Percentiles rank a stretch among this genome's conserved stretches.
phyloP scores from a whole-genome alignment of 2,113 vertebrate genomes.

The Campylomormyrus tamandua region DNA sequence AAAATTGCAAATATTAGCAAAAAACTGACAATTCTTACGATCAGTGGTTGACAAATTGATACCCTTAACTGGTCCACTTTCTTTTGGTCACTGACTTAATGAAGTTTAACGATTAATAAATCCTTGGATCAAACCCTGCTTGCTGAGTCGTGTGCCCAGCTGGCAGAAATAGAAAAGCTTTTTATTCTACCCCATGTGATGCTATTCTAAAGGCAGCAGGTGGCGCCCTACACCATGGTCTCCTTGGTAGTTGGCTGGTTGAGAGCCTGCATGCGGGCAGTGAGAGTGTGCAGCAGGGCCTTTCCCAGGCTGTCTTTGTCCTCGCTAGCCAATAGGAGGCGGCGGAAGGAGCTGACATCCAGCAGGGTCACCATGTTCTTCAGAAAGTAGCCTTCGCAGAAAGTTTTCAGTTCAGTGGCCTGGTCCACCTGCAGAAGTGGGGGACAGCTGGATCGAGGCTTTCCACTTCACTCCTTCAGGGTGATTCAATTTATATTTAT shows the following conservation, averaged over 20 bases:
- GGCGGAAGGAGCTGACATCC: conserved; percentile 36
- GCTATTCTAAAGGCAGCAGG: background rate
- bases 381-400: conserved; percentile 70
- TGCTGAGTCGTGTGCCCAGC: background rate
- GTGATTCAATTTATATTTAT: background rate
- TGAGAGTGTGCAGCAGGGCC: conserved; percentile 20
- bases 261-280: conserved; percentile 27
- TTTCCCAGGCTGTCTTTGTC: conserved; percentile 10
- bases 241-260: conserved; percentile 26
- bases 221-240: conserved; percentile 21
- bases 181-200: background rate
- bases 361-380: conserved; percentile 72
- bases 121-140: background rate
- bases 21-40: background rate
- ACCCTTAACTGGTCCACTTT: background rate
- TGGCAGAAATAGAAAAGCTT: background rate
- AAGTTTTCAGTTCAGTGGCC: conserved; percentile 58
- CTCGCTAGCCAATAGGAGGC: conserved; percentile 16
- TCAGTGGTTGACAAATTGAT: background rate
- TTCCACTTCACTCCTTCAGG: background rate
- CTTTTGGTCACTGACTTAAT: background rate
- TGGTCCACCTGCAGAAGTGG: conserved; percentile 54
- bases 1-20: background rate
- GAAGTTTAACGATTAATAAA: background rate
- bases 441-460: background rate